Percentiles rank a stretch among this genome's conserved stretches.
Evolutionary conservation across 2,888 invertebrate genomes (phyloP).

Genomic region (Eumacrocentrus americanus): DNA sequence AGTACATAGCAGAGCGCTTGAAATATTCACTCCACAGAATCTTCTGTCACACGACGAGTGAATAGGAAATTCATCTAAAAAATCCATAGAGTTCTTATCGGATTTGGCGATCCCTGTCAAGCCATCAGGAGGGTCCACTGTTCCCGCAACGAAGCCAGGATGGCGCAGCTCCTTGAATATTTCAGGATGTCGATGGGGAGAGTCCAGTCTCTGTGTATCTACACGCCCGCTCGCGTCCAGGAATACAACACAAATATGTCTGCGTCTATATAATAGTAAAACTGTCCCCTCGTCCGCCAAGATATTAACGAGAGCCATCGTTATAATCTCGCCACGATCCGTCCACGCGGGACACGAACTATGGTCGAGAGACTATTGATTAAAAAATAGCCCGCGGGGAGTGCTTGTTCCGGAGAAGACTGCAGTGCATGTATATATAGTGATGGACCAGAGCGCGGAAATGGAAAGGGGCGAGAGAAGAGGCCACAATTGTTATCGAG

Average conservation of each 20-base stretch:
- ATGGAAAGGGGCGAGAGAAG: too few relatives aligned
- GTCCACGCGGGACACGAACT: not conserved
- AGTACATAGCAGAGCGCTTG: not conserved
- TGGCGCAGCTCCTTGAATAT: slow-evolving; percentile 55
- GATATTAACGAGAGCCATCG: slow-evolving; percentile 54
- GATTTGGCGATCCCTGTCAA: slow-evolving; percentile 55
- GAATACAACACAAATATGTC: slow-evolving; percentile 12
- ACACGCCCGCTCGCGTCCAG: slow-evolving; percentile 8
- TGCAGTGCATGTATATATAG: too few relatives aligned
- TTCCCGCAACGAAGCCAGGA: slow-evolving; percentile 13
- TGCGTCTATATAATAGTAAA: slow-evolving; percentile 7
- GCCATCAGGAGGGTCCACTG: slow-evolving; percentile 21
- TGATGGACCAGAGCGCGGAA: too few relatives aligned
- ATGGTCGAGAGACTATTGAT: slow-evolving; percentile 14
- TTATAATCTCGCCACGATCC: slow-evolving; percentile 18
- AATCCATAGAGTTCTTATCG: slow-evolving; percentile 60
- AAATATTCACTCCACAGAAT: slow-evolving; percentile 13
- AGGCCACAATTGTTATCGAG: too few relatives aligned
- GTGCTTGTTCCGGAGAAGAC: too few relatives aligned
- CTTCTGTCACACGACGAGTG: slow-evolving; percentile 17
- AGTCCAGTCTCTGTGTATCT: slow-evolving; percentile 10
- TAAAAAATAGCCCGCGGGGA: not conserved
- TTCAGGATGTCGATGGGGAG: slow-evolving; percentile 53
- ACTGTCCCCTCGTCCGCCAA: slow-evolving; percentile 39
- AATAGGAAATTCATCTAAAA: slow-evolving; percentile 37